These are phyloP conservation scores for Pangasius mekongensis DNA, from an alignment of 2,797 vertebrate species.

Conservation along the genomic window DNA sequence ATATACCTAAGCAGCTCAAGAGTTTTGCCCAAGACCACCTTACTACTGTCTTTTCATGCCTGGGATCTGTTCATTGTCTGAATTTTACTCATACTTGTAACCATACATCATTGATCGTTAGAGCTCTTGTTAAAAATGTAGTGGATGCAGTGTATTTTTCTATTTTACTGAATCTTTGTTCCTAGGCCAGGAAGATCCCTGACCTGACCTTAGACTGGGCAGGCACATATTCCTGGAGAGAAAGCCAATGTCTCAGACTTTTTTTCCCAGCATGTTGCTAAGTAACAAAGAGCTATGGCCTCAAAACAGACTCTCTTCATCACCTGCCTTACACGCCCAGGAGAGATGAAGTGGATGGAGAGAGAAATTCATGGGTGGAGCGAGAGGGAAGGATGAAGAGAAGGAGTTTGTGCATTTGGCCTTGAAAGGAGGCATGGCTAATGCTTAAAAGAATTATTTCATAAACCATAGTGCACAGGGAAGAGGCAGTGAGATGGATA, in stretches of 20 bases:
- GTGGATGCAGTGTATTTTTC: background rate
- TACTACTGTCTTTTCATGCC: background rate
- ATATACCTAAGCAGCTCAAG: constrained; percentile 4
- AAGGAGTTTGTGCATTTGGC: constrained; percentile 17
- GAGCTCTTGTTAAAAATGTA: background rate
- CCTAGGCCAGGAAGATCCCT: constrained; percentile 7
- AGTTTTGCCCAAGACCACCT: background rate
- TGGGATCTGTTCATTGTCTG: background rate
- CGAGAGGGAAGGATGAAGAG: background rate
- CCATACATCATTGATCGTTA: constrained; percentile 7
- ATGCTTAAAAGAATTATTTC: constrained; percentile 25
- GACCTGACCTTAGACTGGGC: constrained; percentile 43
- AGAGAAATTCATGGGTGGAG: background rate
- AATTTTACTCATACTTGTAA: background rate
- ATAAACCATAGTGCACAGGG: background rate
- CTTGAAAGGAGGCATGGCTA: constrained; percentile 4
- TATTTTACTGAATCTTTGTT: constrained; percentile 8
- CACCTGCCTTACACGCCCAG: constrained; percentile 50
- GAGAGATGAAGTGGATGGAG: constrained; percentile 23
- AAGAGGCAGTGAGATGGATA: background rate
- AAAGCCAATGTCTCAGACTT: constrained; percentile 43
- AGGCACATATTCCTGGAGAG: constrained; percentile 29
- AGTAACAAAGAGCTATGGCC: constrained; percentile 53
- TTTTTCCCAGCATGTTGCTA: constrained; percentile 54
- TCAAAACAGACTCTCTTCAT: constrained; percentile 47